A percentile compares a stretch with the other conserved stretches of the same genome.
Conservation (phyloP, 2,797 vertebrate genomes). For the Gallinago solitaria region DNA sequence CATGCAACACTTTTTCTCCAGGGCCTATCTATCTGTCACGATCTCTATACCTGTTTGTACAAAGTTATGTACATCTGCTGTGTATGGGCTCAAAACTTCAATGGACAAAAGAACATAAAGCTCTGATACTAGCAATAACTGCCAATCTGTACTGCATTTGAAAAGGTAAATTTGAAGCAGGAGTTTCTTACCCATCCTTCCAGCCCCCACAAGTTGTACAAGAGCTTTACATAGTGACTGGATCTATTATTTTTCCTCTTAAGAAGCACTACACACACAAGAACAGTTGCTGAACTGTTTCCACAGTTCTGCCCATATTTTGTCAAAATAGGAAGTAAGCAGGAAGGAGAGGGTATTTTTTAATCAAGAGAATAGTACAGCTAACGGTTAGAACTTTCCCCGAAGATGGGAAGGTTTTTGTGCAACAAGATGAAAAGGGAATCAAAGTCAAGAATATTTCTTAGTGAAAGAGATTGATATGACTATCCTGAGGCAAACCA, state of each 20-base stretch:
- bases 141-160: background rate
- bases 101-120: background rate
- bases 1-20: background rate
- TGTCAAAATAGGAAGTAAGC: background rate
- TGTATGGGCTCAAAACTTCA: background rate
- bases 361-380: background rate
- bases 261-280: background rate
- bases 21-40: background rate
- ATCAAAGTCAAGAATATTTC: background rate
- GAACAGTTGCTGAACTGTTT: background rate
- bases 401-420: background rate
- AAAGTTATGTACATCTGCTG: background rate
- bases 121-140: background rate
- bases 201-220: background rate
- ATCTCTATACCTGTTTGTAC: background rate
- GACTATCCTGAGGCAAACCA: constrained; percentile 32
- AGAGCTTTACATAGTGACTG: background rate
- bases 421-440: background rate
- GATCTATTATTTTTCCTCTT: background rate
- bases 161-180: background rate
- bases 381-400: background rate
- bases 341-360: background rate
- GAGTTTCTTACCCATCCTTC: background rate
- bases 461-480: background rate
- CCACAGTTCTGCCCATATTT: background rate